Evolutionary conservation across 2,113 vertebrate species (phyloP).

Genomic region (Colinus virginianus): DNA sequence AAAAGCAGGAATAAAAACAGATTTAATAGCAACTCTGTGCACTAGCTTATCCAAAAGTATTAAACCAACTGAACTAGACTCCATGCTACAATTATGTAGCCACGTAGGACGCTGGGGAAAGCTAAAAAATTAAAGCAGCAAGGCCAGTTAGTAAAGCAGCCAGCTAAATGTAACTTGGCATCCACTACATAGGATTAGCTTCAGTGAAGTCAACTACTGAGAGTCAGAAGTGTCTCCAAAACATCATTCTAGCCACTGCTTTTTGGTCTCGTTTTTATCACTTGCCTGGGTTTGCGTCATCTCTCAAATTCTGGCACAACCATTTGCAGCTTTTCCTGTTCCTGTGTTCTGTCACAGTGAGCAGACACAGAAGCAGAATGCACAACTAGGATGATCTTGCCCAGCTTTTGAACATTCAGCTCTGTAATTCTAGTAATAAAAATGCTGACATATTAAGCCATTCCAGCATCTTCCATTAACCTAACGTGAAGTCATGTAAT

Average conservation of each 20-base stretch:
- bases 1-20: background rate
- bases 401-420: background rate
- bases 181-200: background rate
- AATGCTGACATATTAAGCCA: background rate
- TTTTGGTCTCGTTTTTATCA: background rate
- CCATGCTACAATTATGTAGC: background rate
- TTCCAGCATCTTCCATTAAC: background rate
- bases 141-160: background rate
- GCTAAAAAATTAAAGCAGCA: background rate
- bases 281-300: background rate
- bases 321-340: background rate
- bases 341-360: background rate
- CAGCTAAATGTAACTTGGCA: background rate
- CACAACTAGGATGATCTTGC: background rate
- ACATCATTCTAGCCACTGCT: background rate
- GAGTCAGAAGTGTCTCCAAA: background rate
- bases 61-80: background rate
- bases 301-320: background rate
- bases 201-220: background rate
- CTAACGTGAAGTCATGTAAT: background rate
- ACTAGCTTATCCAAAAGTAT: background rate
- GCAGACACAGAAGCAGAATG: background rate
- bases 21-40: background rate
- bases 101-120: background rate
- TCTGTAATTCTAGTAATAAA: slow-evolving; percentile 16